These are phyloP conservation scores for Rallus crepitans DNA, from an alignment of 2,797 vertebrate species.

Conservation along the genomic window DNA sequence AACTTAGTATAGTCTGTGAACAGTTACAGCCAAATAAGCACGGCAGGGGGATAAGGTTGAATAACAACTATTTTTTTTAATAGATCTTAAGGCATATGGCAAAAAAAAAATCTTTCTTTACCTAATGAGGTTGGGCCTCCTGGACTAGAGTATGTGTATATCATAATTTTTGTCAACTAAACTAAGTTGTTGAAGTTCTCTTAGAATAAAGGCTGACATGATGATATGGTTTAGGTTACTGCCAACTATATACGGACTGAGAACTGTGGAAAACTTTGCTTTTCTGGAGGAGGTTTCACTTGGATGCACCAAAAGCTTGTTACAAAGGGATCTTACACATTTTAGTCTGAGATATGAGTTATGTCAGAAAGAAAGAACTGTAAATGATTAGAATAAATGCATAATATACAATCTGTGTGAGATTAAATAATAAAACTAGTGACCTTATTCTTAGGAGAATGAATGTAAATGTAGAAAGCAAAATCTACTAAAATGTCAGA, in stretches of 20 bases:
- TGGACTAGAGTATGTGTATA: background rate
- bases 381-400: background rate
- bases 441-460: conserved; percentile 10
- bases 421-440: conserved; percentile 22
- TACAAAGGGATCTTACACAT: conserved; percentile 14
- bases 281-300: conserved; percentile 45
- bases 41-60: background rate
- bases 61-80: background rate
- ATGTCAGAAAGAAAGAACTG: conserved; percentile 28
- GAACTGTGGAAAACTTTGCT: conserved; percentile 49
- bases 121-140: background rate
- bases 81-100: background rate
- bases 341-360: background rate
- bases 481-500: background rate
- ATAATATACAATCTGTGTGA: background rate
- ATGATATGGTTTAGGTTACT: background rate
- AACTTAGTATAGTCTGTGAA: background rate
- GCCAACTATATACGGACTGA: conserved; percentile 18
- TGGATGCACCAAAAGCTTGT: conserved; percentile 12
- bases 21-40: background rate
- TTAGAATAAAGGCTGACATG: conserved; percentile 6
- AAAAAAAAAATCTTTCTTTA: background rate
- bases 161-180: background rate
- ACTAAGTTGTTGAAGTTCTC: background rate
- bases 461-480: conserved; percentile 17